A percentile compares a stretch with the other conserved stretches of the same genome.
These are phyloP conservation scores for Lithobates sylvaticus DNA, from an alignment of 2,797 vertebrate species.

Conservation along the genomic window DNA sequence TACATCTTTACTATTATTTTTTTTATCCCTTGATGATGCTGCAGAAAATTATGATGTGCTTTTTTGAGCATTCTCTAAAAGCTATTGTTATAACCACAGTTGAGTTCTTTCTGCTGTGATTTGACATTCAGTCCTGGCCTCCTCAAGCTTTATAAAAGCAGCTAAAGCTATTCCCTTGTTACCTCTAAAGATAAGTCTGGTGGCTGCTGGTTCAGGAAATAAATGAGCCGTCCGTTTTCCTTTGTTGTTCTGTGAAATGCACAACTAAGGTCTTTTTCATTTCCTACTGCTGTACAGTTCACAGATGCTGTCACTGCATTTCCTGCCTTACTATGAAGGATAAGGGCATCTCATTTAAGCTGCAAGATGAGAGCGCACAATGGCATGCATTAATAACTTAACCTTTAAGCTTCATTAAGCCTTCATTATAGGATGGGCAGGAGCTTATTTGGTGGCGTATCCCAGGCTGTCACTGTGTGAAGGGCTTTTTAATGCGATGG, in stretches of 20 bases:
- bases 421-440: background rate
- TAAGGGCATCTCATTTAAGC: slow-evolving; percentile 44
- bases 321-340: slow-evolving; percentile 24
- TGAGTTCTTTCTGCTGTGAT: background rate
- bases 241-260: slow-evolving; percentile 43
- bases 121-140: slow-evolving; percentile 10
- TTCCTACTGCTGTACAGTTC: slow-evolving; percentile 22
- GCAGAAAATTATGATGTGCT: background rate
- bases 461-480: too few species aligned
- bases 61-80: background rate
- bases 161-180: slow-evolving; percentile 35
- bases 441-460: background rate
- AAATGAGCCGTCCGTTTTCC: slow-evolving; percentile 48
- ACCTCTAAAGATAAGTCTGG: slow-evolving; percentile 50
- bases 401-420: slow-evolving; percentile 14
- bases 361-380: background rate
- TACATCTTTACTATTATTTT: too few species aligned
- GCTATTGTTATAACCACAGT: too few species aligned
- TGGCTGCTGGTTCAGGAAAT: slow-evolving; percentile 34
- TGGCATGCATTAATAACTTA: slow-evolving; percentile 40
- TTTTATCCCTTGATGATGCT: too few species aligned
- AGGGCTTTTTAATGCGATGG: too few species aligned
- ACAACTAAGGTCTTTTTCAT: slow-evolving; percentile 38
- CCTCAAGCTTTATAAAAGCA: background rate
- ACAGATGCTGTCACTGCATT: slow-evolving; percentile 35